phyloP scores from a whole-genome alignment of 2,888 invertebrate genomes.

The Dendrolimus pini region DNA sequence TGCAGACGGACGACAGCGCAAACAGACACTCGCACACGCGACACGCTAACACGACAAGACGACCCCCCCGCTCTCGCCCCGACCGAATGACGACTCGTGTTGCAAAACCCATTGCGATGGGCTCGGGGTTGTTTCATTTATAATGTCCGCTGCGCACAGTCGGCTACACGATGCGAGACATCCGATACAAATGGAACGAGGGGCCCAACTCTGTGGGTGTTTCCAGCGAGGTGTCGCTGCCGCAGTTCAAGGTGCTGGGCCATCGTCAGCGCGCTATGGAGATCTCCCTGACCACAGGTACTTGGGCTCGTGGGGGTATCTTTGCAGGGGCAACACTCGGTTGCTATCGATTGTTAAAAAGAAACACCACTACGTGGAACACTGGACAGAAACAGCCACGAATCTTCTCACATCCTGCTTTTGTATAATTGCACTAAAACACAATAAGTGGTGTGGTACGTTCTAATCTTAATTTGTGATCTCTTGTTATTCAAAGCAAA shows the following conservation, averaged over 20 bases:
- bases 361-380: conserved; percentile 55
- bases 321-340: conserved; percentile 19
- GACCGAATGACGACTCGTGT: conserved; percentile 65
- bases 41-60: conserved; percentile 64
- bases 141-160: conserved; percentile 82
- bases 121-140: conserved; percentile 72
- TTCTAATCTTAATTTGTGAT: conserved; percentile 23
- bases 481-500: conserved; percentile 14
- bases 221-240: conserved; percentile 96
- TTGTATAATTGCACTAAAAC: conserved; percentile 69
- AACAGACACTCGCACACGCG: conserved; percentile 62
- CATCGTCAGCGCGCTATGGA: conserved; percentile 97
- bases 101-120: conserved; percentile 74
- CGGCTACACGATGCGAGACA: conserved; percentile 99
- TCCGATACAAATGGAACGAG: conserved; percentile 98
- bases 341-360: conserved; percentile 13
- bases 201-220: conserved; percentile 96
- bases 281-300: conserved; percentile 98
- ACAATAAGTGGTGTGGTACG: conserved; percentile 62
- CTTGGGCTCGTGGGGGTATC: conserved; percentile 50
- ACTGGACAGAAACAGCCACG: conserved; percentile 69
- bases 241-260: conserved; percentile 98
- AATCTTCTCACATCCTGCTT: conserved; percentile 73
- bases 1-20: conserved; percentile 57
- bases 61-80: conserved; percentile 58